Evolutionary conservation across 2,797 vertebrate genomes (phyloP).

Genomic region (Diceros bicornis): DNA sequence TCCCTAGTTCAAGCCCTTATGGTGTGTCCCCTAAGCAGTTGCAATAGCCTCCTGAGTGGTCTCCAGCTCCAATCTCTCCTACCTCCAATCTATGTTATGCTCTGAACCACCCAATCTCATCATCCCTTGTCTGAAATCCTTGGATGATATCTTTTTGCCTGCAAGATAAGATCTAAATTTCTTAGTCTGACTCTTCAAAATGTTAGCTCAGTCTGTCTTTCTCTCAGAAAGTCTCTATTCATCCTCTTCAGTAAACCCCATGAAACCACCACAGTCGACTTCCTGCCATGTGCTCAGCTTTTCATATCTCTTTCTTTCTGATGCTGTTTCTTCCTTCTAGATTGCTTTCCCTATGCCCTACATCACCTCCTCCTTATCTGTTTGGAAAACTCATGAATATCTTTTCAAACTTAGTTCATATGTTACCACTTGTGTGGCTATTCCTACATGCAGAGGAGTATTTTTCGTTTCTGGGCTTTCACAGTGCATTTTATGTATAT

Average conservation of each 20-base stretch:
- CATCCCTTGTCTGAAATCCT: neutral
- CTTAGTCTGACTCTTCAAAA: neutral
- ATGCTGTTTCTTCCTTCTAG: neutral
- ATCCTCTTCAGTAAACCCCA: neutral
- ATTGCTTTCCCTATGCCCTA: neutral
- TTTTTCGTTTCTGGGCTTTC: neutral
- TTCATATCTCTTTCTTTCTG: neutral
- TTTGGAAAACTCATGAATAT: slow-evolving; percentile 14
- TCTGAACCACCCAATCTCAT: neutral
- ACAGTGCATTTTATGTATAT: neutral
- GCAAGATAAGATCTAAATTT: neutral
- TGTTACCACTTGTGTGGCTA: neutral
- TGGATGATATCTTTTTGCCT: neutral
- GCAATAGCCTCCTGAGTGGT: neutral
- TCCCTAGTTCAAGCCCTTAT: neutral
- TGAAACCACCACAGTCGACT: neutral
- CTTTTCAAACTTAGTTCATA: neutral
- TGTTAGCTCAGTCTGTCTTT: neutral
- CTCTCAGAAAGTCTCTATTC: neutral
- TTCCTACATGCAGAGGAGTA: neutral
- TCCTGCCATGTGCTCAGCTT: neutral
- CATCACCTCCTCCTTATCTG: neutral
- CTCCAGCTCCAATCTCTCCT: neutral
- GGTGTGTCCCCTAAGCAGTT: neutral
- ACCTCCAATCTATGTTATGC: neutral